Base-by-base conservation (phyloP, 2,113 vertebrate species). In the Cricetomys ansorgei region DNA sequence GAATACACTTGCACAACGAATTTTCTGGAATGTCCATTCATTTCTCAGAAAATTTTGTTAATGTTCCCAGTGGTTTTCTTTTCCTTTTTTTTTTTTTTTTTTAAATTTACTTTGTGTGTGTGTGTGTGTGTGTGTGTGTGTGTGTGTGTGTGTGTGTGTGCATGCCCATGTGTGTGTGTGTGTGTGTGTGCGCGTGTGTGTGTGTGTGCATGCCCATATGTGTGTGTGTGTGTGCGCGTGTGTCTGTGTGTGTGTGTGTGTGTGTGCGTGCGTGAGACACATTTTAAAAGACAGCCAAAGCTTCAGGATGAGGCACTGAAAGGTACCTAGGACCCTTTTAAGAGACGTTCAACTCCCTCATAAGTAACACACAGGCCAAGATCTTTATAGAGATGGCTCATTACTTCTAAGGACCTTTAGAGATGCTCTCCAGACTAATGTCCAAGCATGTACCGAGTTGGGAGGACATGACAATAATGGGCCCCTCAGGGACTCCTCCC, bases 341-440 rank as follows among this genome's bases (percentile, higher is more conserved):
- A 86, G 70, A 93, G 59, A 92, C 89, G 65, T 37, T 80, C 69
- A 69, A 72, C 48, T 85, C 88, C 25, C 10, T 76, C 50, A 64
- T 94, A 96, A 96, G 94, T 89, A 97, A 96, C 95, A 88, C 43
- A 88, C 75, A 88, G 64, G 88, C 85, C 57, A 90, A 48, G 57
- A 93, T 89, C 93, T 97, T 88, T 90, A 57, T 37, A 90, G 84
- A 93, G 93, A 95, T 65, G 95, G 84, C 76, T 96, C 96, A 94
- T 96, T 95, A 94, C 80, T 81, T n/a, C 92, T 96, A 92, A 94
- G 70, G 90, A 83, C 88, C 90, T 93, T 96, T 72, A 88, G 84
- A 88, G 83, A 90, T 72, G 45, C 48, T 88, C 95, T 88, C 45
- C 43, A 92, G 84, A 88, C 86, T 96, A 92, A 88, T 94, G 89